These are phyloP conservation scores for Pentamera pediparva DNA, from an alignment of 53 echinoderm and acorn worm genomes.

Conservation along the genomic window DNA sequence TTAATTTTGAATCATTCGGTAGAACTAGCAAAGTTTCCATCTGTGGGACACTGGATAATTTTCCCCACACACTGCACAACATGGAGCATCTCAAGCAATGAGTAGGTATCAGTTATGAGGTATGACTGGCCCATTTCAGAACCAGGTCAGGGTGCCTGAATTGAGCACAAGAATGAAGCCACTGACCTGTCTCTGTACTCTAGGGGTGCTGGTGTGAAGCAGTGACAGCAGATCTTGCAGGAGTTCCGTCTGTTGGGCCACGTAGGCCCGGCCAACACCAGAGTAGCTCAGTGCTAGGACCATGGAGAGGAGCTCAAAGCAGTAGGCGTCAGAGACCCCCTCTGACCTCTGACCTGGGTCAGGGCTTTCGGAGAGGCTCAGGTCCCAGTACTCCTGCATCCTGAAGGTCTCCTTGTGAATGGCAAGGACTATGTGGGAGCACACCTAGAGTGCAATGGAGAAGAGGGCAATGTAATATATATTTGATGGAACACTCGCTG, in stretches of 20 bases:
- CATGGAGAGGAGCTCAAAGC: conserved; percentile 97
- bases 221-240: conserved; percentile 80
- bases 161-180: too few species aligned
- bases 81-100: too few species aligned
- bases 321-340: conserved; percentile 82
- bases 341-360: conserved; percentile 45
- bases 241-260: conserved; percentile 81
- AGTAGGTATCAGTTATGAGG: too few species aligned
- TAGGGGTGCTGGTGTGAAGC: conserved; percentile 85
- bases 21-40: too few species aligned
- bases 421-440: conserved; percentile 93
- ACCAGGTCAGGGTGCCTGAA: too few species aligned
- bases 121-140: too few species aligned
- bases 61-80: too few species aligned
- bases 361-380: conserved; percentile 31
- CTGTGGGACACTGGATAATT: too few species aligned
- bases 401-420: conserved; percentile 91
- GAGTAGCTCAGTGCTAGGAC: conserved; percentile 92
- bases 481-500: not conserved
- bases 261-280: conserved; percentile 81
- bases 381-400: conserved; percentile 89
- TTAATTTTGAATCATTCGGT: too few species aligned
- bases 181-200: conserved; percentile 89
- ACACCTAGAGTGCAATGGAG: conserved; percentile 46
- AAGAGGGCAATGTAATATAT: not conserved